These are phyloP conservation scores for Lasioglossum lativentre DNA, from an alignment of 2,888 invertebrate species.

Conservation along the genomic window DNA sequence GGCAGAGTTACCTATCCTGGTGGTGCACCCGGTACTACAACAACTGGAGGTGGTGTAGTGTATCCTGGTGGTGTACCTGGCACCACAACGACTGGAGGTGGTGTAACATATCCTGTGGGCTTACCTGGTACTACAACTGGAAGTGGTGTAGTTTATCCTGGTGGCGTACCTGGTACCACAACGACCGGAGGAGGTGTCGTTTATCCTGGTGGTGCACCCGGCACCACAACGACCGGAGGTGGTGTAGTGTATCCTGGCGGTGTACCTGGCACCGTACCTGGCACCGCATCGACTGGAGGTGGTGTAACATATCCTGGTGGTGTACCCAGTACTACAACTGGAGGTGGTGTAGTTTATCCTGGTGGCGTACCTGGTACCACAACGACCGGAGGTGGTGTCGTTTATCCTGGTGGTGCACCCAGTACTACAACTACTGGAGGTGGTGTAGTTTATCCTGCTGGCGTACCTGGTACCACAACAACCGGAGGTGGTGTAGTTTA, in stretches of 20 bases:
- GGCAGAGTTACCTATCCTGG: not conserved
- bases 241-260: not conserved
- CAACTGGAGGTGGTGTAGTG: not conserved
- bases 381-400: not conserved
- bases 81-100: not conserved
- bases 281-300: too few relatives aligned
- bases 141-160: not conserved
- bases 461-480: too few relatives aligned
- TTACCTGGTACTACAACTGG: not conserved
- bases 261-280: not conserved
- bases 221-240: not conserved
- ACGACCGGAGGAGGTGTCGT: conserved; percentile 31
- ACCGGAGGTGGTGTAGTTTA: too few relatives aligned
- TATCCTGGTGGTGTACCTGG: not conserved
- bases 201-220: not conserved
- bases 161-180: not conserved
- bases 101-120: not conserved
- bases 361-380: not conserved
- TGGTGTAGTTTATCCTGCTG: too few relatives aligned
- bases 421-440: not conserved
- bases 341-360: not conserved
- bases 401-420: not conserved
- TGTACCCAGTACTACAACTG: not conserved
- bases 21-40: conserved; percentile 22
- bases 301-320: not conserved